Conservation (phyloP, 2,113 vertebrate species). For the Apistogramma diplotaenia region DNA sequence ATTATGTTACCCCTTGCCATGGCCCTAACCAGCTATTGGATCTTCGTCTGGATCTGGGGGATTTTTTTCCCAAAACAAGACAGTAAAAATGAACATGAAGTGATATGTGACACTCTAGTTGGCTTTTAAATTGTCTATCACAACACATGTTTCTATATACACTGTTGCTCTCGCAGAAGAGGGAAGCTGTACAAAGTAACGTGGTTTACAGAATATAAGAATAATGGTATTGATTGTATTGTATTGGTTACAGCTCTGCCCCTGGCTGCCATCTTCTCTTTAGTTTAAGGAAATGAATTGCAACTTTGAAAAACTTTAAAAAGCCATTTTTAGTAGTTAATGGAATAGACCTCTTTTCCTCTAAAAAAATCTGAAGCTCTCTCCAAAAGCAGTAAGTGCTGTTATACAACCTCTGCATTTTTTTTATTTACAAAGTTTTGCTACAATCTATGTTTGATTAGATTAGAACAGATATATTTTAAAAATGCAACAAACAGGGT, state of each 20-base stretch:
- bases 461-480: background rate
- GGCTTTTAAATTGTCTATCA: background rate
- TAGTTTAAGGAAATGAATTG: background rate
- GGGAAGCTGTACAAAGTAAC: background rate
- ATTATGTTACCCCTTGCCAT: background rate
- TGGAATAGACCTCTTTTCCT: background rate
- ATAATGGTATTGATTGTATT: background rate
- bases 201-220: background rate
- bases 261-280: background rate
- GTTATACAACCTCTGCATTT: background rate
- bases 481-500: background rate
- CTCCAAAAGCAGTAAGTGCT: background rate
- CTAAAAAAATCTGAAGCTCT: background rate
- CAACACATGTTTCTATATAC: background rate
- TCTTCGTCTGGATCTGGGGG: background rate
- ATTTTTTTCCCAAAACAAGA: background rate
- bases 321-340: background rate
- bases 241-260: background rate
- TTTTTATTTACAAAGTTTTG: background rate
- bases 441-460: background rate
- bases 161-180: background rate
- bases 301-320: background rate
- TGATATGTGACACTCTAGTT: background rate
- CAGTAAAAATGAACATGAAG: background rate
- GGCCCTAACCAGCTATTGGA: background rate